Evolutionary conservation across 1,140 invertebrate genomes (phyloP), one percentile per base, ranked within the genome.

Genomic region (Papilio aristodemus): DNA sequence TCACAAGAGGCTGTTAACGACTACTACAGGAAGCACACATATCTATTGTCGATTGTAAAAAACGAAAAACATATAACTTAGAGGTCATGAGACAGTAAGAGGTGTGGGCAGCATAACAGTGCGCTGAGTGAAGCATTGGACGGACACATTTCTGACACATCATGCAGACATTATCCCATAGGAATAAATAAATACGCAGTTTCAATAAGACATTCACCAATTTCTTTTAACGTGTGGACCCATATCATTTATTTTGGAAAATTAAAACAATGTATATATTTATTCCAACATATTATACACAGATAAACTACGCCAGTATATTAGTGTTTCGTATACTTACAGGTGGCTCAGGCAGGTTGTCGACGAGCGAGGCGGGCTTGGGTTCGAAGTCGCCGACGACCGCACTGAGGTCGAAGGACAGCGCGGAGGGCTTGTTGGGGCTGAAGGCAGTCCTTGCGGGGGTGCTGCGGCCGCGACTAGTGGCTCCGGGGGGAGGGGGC

Each of bases 401-500:
- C 62, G 90, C 25, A 67, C 91, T 60, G 70, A 92, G 68, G 85
- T 92, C 80, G 87, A 88, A 89, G 58, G 79, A 78, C 50, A 89
- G 68, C 0, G 75, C 62, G 14, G 74, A 43, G 64, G 86, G 92
- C 86, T 89, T 93, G 90, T 69, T 88, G 71, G 73, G 92, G 69
- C 75, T 91, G 78, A 75, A 91, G 71, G 92, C 85, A 27, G 92
- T 85, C 67, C 92, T 91, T 0, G 92, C 78, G 2, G 92, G 79
- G 0, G 82, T 74, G 27, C 73, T 80, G 13, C 86, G 80, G 5
- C 73, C 84, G 46, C 83, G 85, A 46, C 63, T 79, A 1, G 84
- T 84, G 0, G 87, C 80, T 5, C 92, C 92, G 0, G 95, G 94
- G 1, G 94, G 94, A 17, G 95, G 95, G 22, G 95, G 94, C 25